These are phyloP conservation scores for Dyspetes luteomarginatus DNA, from an alignment of 2,888 invertebrate genomes.

Conservation along the genomic window DNA sequence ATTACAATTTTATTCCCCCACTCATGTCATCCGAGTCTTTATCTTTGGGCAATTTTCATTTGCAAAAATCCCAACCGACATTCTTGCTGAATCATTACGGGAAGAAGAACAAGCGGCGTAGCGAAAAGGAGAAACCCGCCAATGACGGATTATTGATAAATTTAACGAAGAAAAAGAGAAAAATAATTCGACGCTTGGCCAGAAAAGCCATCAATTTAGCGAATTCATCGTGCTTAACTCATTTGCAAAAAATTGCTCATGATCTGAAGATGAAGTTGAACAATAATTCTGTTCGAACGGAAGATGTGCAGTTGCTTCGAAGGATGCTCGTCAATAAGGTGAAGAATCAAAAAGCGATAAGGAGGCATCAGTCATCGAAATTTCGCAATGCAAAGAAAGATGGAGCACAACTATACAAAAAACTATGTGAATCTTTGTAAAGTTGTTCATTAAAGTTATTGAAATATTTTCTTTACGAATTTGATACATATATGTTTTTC, in stretches of 20 bases:
- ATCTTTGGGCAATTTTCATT: too few species aligned
- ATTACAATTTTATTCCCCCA: too few species aligned
- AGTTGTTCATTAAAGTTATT: slow-evolving; percentile 42
- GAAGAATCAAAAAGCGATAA: neutral
- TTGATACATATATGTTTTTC: neutral
- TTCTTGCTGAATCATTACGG: neutral
- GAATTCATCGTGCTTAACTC: neutral
- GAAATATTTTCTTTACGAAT: slow-evolving; percentile 43
- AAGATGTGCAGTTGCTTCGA: slow-evolving; percentile 2
- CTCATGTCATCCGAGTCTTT: too few species aligned
- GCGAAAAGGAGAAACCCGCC: neutral
- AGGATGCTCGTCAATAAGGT: neutral
- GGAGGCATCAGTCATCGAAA: too few species aligned
- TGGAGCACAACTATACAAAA: neutral
- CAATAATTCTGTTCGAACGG: neutral
- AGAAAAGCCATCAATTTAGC: slow-evolving; percentile 9
- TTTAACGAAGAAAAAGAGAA: neutral
- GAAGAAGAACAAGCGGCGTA: neutral
- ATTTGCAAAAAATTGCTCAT: slow-evolving; percentile 17
- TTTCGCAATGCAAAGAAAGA: neutral
- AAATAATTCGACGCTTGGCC: neutral
- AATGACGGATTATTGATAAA: neutral
- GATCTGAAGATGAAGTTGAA: neutral
- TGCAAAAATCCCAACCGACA: too few species aligned
- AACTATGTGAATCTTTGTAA: slow-evolving; percentile 25